phyloP scores from a whole-genome alignment of 2,113 vertebrate genomes.

The Trinectes maculatus region DNA sequence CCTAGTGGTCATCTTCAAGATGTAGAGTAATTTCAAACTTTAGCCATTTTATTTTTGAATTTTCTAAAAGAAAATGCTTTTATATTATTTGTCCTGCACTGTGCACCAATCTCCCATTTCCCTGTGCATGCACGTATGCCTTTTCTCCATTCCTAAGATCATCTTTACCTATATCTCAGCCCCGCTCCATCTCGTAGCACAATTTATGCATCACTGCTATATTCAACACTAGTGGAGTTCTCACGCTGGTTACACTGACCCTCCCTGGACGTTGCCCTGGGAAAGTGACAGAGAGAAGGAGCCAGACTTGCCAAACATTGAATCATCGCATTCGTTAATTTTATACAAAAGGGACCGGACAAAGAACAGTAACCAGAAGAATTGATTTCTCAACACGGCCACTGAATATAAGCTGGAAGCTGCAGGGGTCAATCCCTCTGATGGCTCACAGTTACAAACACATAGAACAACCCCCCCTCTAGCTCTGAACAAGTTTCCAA shows the following conservation, averaged over 20 bases:
- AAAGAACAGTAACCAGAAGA: too few species aligned
- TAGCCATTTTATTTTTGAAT: too few species aligned
- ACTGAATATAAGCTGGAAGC: constrained; percentile 50
- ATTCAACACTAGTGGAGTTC: constrained; percentile 78
- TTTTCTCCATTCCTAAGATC: constrained; percentile 11
- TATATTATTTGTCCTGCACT: constrained; percentile 7
- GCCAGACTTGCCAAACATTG: constrained; percentile 70
- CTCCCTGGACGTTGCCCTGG: constrained; percentile 39
- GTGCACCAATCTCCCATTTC: constrained; percentile 15
- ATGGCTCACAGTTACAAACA: constrained; percentile 29
- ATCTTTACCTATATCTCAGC: constrained; percentile 9
- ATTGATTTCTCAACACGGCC: constrained; percentile 53
- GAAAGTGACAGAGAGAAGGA: constrained; percentile 48
- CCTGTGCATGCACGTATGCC: neutral
- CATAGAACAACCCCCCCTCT: constrained; percentile 12
- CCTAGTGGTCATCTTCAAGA: too few species aligned
- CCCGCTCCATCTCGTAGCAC: constrained; percentile 18
- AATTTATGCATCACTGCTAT: constrained; percentile 65
- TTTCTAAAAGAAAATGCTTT: too few species aligned
- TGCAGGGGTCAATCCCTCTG: constrained; percentile 39
- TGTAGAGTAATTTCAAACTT: too few species aligned
- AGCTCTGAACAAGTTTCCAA: constrained; percentile 4
- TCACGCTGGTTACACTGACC: constrained; percentile 47
- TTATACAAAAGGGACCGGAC: constrained; percentile 38
- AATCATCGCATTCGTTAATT: constrained; percentile 75